Conservation (phyloP, 2,888 invertebrate species). For the Drosophila acutilabella region DNA sequence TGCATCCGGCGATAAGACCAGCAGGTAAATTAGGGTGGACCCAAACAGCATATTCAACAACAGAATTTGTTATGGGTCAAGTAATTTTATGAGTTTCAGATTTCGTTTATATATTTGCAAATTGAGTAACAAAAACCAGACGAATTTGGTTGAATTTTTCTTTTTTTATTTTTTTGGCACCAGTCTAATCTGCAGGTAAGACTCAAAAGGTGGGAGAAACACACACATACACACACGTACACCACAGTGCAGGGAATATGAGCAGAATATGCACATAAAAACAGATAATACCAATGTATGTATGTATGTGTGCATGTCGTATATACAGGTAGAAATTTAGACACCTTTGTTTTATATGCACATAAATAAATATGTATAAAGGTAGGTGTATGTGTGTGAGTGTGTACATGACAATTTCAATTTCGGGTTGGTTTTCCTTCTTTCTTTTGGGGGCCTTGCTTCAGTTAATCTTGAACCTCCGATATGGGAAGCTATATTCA, state of each 20-base stretch:
- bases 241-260: constrained; percentile 1
- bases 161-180: constrained; percentile 31
- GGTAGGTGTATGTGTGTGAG: too few species aligned
- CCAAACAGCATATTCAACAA: background rate
- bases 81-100: constrained; percentile 1
- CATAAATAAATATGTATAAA: constrained; percentile 14
- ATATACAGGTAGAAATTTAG: constrained; percentile 12
- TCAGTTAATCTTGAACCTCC: constrained; percentile 59
- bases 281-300: constrained; percentile 6
- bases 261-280: constrained; percentile 11
- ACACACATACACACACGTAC: constrained; percentile 9
- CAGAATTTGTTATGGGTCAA: background rate
- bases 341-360: constrained; percentile 21
- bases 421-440: constrained; percentile 53
- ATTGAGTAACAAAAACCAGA: constrained; percentile 13
- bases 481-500: constrained; percentile 60
- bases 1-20: constrained; percentile 5
- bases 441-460: constrained; percentile 20
- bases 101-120: background rate
- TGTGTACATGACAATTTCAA: constrained; percentile 29
- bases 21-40: constrained; percentile 47
- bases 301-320: background rate
- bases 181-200: constrained; percentile 70
- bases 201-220: constrained; percentile 26
- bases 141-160: constrained; percentile 2